Evolutionary conservation across 2,797 vertebrate species (phyloP), one percentile per base, ranked within the genome.

Genomic region (Cuniculus paca): DNA sequence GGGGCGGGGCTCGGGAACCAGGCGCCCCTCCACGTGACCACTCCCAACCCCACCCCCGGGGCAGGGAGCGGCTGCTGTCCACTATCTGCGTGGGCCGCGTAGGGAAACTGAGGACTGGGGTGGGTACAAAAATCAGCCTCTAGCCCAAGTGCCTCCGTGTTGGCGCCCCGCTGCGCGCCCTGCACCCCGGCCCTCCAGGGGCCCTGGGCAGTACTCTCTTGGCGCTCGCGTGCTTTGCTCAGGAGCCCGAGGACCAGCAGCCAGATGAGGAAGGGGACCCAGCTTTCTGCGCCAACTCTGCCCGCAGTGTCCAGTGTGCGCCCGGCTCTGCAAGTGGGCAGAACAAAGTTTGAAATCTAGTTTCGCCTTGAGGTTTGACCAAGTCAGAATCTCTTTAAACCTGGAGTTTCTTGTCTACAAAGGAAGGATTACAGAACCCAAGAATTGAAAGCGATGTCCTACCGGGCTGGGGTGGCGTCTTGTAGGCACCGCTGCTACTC

Each of bases 11-110:
- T 26, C 28, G 3, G 9, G 68, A 4, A 13, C 24, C 34, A 0
- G 22, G 80, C 17, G 50, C 75, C 94, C 93, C 85, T 50, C 34
- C 97, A 97, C 92, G 96, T 97, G 96, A 97, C 79, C 36, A 0
- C 11, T 3, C 6, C 77, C 80, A 81, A 77, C 50, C 79, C 92
- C 96, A 74, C 92, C 94, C 83, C 75, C 28, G 1, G 52, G 87
- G 95, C 95, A 88, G 86, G 87, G 93, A 88, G 72, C 12, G 24
- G 11, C n/a, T 13, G 0, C 26, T 0, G 0, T 6, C 9, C 0
- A 7, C 2, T 12, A 1, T 6, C 19, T 9, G 34, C 5, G 0
- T 3, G 52, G 9, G 24, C 60, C 5, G 0, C 2, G 1, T 0
- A 60, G 70, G 34, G 81, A 90, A 58, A 81, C 42, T n/a, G 92